phyloP scores from a whole-genome alignment of 2,113 vertebrate genomes.

The Apteryx owenii region DNA sequence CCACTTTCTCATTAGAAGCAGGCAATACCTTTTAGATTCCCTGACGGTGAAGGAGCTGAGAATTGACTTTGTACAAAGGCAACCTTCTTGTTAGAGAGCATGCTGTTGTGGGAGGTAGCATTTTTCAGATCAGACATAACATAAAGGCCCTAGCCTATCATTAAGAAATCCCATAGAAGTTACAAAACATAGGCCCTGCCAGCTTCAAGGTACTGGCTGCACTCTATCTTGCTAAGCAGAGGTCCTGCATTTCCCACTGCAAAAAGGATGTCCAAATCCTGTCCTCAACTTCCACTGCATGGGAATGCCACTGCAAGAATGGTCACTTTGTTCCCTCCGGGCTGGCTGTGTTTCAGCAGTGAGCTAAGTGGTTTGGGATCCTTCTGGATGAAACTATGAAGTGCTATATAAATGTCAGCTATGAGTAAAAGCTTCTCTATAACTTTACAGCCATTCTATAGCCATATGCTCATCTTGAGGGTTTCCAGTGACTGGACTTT shows the following conservation, averaged over 20 bases:
- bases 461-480: constrained; percentile 24
- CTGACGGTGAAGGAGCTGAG: not conserved
- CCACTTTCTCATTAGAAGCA: not conserved
- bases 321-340: not conserved
- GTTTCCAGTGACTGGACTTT: not conserved
- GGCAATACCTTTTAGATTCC: not conserved
- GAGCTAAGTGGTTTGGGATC: constrained; percentile 60
- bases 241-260: not conserved
- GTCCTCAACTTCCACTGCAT: not conserved
- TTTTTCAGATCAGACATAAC: not conserved
- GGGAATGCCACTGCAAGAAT: not conserved
- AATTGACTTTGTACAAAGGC: not conserved
- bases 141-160: not conserved
- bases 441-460: constrained; percentile 13
- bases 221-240: not conserved
- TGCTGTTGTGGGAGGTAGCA: not conserved
- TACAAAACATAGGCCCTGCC: not conserved
- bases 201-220: not conserved
- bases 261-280: not conserved
- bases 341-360: not conserved
- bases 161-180: not conserved
- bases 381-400: constrained; percentile 15
- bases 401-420: constrained; percentile 27
- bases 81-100: not conserved
- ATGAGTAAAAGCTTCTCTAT: constrained; percentile 21